These are phyloP conservation scores for Pseudomyrmex pallidus DNA, from an alignment of 1,140 invertebrate genomes.

Conservation along the genomic window DNA sequence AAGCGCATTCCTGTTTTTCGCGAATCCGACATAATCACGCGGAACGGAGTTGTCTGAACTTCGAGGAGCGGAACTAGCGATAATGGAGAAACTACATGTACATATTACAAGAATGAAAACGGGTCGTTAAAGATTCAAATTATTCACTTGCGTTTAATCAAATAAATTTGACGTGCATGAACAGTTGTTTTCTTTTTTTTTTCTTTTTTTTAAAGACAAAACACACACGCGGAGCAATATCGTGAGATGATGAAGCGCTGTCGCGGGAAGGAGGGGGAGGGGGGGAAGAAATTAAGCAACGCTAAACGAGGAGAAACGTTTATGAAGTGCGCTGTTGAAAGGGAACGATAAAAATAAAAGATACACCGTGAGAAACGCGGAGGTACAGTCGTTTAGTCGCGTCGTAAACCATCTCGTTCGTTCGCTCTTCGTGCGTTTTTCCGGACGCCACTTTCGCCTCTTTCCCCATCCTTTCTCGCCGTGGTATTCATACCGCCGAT, in stretches of 20 bases:
- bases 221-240: background rate
- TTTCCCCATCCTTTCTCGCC: background rate
- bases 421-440: conserved; percentile 32
- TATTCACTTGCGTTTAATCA: background rate
- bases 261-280: too few relatives aligned
- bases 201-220: background rate
- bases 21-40: conserved; percentile 27
- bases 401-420: conserved; percentile 73
- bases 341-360: conserved; percentile 47
- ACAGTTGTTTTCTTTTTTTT: background rate
- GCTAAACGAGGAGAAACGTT: background rate
- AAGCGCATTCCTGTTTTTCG: conserved; percentile 40
- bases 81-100: background rate
- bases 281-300: conserved; percentile 13
- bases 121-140: background rate
- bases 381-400: conserved; percentile 76
- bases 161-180: background rate
- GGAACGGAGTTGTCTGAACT: conserved; percentile 1
- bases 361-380: conserved; percentile 59
- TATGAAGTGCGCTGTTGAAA: conserved; percentile 25
- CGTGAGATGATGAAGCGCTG: background rate
- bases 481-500: conserved; percentile 7
- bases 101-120: background rate
- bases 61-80: background rate
- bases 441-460: conserved; percentile 27